These are phyloP conservation scores for Threskiornis aethiopicus DNA, from an alignment of 2,797 vertebrate genomes.

Conservation along the genomic window DNA sequence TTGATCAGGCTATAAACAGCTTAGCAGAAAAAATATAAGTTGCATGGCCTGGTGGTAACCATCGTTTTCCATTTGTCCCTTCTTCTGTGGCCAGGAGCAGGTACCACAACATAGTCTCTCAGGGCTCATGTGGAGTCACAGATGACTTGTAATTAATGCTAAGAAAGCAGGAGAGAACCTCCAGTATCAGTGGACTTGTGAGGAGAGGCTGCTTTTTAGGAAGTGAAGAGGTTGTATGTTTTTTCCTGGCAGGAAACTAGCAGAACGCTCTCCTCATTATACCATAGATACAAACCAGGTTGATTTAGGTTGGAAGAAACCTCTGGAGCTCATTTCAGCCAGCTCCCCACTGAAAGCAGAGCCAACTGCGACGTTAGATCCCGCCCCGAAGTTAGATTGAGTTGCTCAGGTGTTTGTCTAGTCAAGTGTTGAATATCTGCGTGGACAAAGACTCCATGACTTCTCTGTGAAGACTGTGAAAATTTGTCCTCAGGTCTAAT, in stretches of 20 bases:
- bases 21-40: neutral
- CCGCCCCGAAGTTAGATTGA: neutral
- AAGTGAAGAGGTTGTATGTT: neutral
- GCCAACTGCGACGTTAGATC: neutral
- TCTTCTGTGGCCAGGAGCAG: neutral
- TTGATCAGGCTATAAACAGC: neutral
- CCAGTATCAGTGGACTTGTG: neutral
- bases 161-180: neutral
- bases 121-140: neutral
- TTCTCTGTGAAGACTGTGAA: neutral
- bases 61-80: neutral
- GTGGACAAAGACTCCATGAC: neutral
- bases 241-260: neutral
- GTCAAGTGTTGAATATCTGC: neutral
- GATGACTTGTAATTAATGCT: neutral
- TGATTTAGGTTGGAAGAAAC: neutral
- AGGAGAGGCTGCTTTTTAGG: neutral
- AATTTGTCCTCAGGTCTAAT: neutral
- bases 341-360: neutral
- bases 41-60: neutral
- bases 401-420: neutral
- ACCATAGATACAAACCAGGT: neutral
- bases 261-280: neutral
- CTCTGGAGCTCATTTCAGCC: neutral
- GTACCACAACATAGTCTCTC: neutral